phyloP scores from a whole-genome alignment of 2,113 vertebrate genomes.

The Bubo bubo region DNA sequence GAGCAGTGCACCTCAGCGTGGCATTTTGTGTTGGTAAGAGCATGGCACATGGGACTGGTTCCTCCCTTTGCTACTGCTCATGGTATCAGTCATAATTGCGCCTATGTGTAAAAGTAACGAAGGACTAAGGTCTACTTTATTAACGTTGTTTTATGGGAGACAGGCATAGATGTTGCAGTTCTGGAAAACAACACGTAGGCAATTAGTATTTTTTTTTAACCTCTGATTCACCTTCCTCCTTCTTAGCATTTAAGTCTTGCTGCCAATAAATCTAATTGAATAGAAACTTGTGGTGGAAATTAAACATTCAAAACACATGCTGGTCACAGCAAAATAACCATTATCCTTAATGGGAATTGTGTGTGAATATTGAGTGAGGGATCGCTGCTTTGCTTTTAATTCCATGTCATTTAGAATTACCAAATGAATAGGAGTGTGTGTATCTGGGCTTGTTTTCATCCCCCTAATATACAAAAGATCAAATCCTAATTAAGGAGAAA shows the following conservation, averaged over 20 bases:
- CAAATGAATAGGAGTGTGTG: background rate
- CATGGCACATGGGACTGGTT: background rate
- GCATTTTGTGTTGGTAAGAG: background rate
- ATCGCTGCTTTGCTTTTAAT: constrained; percentile 37
- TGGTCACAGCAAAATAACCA: constrained; percentile 26
- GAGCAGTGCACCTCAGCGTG: background rate
- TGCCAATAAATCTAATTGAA: constrained; percentile 22
- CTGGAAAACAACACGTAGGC: background rate
- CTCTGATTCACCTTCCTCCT: constrained; percentile 3
- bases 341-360: constrained; percentile 19
- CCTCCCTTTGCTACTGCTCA: background rate
- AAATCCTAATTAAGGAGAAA: constrained; percentile 37
- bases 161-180: background rate
- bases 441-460: constrained; percentile 23
- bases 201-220: background rate
- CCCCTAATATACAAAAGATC: constrained; percentile 11
- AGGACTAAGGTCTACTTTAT: background rate
- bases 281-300: constrained; percentile 35
- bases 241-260: background rate
- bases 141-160: background rate
- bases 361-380: background rate
- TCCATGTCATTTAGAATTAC: constrained; percentile 49
- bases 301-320: constrained; percentile 6
- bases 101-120: background rate
- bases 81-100: background rate